These are phyloP conservation scores for Poecilia latipinna DNA, from an alignment of 2,113 vertebrate genomes.

Conservation along the genomic window DNA sequence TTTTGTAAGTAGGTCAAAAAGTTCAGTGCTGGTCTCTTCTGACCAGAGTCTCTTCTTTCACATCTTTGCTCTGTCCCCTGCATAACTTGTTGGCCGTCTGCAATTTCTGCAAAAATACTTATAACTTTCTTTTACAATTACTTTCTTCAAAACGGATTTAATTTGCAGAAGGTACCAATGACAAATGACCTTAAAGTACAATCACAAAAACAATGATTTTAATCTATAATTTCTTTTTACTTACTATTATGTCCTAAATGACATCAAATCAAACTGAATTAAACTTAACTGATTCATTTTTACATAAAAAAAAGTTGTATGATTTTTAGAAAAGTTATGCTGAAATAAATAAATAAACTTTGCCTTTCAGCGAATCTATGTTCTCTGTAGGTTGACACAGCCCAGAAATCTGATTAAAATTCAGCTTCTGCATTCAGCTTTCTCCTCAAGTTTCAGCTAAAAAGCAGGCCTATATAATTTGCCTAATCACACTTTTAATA, in stretches of 20 bases:
- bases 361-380: neutral
- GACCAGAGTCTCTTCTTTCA: neutral
- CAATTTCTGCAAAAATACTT: neutral
- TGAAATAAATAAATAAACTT: no score
- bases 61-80: neutral
- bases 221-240: neutral
- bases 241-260: neutral
- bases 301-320: neutral
- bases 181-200: neutral
- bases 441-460: constrained; percentile 58
- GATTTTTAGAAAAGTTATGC: no score
- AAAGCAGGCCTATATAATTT: constrained; percentile 71
- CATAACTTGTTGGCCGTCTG: neutral
- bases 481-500: constrained; percentile 68
- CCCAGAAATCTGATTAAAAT: constrained; percentile 65
- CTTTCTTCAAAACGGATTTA: neutral
- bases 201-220: neutral
- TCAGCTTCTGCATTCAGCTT: constrained; percentile 56
- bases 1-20: neutral
- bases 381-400: constrained; percentile 18
- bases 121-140: neutral
- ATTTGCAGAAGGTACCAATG: neutral
- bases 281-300: neutral
- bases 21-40: neutral
- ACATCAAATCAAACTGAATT: neutral